Conservation (phyloP, 2,888 invertebrate genomes). For the Xestoiulus laeticollis region DNA sequence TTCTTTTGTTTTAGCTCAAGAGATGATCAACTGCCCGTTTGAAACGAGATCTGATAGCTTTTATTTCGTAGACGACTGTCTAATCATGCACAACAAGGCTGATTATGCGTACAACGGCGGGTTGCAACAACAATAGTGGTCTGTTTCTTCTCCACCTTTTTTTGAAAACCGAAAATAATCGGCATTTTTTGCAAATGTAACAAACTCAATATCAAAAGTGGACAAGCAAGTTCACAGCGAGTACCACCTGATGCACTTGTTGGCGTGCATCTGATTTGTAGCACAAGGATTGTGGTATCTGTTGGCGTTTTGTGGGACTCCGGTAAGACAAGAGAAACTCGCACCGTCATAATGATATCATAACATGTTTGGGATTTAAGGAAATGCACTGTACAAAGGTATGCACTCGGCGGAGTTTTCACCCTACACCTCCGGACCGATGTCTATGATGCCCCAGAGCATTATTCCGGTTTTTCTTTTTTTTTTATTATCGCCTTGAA, state of each 20-base stretch:
- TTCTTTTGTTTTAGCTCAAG: conserved; percentile 77
- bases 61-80: conserved; percentile 96
- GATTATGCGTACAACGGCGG: conserved; percentile 94
- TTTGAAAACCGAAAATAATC: neutral
- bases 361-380: neutral
- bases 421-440: too few species aligned
- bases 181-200: neutral
- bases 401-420: too few species aligned
- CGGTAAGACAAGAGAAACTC: neutral
- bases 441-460: too few species aligned
- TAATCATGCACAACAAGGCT: conserved; percentile 99
- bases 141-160: neutral
- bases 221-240: too few species aligned
- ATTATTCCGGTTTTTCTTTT: neutral
- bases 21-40: conserved; percentile 96
- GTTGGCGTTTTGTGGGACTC: neutral
- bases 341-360: neutral
- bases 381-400: neutral
- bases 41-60: conserved; percentile 98
- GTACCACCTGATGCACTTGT: neutral
- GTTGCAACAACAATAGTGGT: conserved; percentile 46
- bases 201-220: too few species aligned
- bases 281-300: neutral
- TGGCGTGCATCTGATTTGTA: neutral
- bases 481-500: neutral